These are phyloP conservation scores for Ictalurus furcatus DNA, from an alignment of 2,113 vertebrate genomes.

Conservation along the genomic window DNA sequence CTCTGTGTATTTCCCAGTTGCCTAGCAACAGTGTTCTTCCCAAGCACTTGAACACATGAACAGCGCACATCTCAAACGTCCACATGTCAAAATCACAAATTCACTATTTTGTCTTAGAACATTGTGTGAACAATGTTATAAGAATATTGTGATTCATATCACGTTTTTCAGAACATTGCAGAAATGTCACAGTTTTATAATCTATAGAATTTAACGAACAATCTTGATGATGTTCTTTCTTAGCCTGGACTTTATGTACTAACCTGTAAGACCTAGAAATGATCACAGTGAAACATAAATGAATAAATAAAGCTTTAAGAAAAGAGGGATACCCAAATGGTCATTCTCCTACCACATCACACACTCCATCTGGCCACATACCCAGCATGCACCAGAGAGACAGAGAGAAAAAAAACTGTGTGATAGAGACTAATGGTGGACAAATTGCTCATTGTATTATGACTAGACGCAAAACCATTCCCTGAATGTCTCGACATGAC, in stretches of 20 bases:
- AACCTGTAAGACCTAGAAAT: background rate
- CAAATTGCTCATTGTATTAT: constrained; percentile 19
- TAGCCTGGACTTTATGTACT: background rate
- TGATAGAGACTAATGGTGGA: constrained; percentile 1
- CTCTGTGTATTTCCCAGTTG: background rate
- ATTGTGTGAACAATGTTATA: background rate
- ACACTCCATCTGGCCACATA: constrained; percentile 7
- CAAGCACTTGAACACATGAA: background rate
- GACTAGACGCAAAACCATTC: constrained; percentile 8
- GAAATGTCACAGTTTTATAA: background rate
- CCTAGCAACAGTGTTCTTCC: background rate
- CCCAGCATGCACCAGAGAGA: constrained; percentile 1
- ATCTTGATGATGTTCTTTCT: too few species aligned
- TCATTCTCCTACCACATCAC: background rate
- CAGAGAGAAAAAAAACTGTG: background rate
- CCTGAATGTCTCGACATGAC: constrained; percentile 5
- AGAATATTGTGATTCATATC: background rate
- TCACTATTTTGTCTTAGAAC: background rate
- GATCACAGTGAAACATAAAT: background rate
- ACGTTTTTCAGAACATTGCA: background rate
- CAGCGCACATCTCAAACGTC: background rate
- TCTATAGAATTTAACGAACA: too few species aligned
- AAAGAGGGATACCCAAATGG: background rate
- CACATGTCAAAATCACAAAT: background rate
- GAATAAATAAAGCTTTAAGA: background rate